A percentile compares a stretch with the other conserved stretches of the same genome.
Evolutionary conservation across 2,888 invertebrate species (phyloP).

Genomic region (Tortricodes alternella): DNA sequence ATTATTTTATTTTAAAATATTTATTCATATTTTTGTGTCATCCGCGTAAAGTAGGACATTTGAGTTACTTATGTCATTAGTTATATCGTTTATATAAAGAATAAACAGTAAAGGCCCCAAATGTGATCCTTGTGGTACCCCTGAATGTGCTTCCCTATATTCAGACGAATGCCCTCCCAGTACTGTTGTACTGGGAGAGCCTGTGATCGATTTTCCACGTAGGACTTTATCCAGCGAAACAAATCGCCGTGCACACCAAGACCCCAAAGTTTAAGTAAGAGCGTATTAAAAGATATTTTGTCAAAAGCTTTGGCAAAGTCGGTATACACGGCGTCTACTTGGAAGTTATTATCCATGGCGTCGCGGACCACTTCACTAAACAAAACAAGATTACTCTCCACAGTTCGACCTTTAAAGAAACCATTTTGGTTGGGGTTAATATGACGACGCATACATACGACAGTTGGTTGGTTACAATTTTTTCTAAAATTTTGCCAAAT

Average conservation of each 20-base stretch:
- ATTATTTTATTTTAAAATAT: no score
- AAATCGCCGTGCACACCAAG: constrained; percentile 29
- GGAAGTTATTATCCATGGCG: not conserved
- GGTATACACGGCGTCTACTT: constrained; percentile 12
- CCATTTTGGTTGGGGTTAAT: not conserved
- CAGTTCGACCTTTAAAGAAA: not conserved
- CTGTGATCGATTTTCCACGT: no score
- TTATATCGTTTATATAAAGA: not conserved
- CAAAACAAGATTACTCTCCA: not conserved
- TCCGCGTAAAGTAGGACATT: no score
- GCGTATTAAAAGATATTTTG: constrained; percentile 15
- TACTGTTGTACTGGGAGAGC: no score
- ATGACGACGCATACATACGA: not conserved
- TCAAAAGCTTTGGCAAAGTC: constrained; percentile 12
- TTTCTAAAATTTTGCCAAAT: not conserved
- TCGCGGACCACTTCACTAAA: not conserved
- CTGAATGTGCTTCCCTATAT: constrained; percentile 9
- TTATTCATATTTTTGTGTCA: no score
- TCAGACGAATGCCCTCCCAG: constrained; percentile 19
- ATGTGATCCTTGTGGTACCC: constrained; percentile 34
- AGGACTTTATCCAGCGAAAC: constrained; percentile 30
- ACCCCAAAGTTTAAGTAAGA: constrained; percentile 20
- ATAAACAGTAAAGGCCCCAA: constrained; percentile 9
- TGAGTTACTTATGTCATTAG: no score
- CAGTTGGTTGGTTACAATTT: not conserved